Evolutionary conservation across 2,888 invertebrate genomes (phyloP).

Genomic region (Salpingus planirostris): DNA sequence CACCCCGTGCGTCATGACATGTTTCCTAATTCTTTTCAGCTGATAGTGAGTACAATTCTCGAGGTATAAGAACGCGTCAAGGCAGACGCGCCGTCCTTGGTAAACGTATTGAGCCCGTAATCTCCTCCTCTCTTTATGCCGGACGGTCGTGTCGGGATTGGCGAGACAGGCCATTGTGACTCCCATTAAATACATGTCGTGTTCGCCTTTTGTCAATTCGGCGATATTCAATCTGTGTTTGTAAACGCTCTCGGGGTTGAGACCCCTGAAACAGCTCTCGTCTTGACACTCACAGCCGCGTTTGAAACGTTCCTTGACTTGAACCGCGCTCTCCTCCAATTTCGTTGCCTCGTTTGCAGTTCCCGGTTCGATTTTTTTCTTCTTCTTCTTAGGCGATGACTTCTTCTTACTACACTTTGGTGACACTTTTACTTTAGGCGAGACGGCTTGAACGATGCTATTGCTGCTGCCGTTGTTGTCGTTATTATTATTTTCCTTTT

Average conservation of each 20-base stretch:
- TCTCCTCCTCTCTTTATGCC: conserved; percentile 64
- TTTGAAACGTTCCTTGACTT: conserved; percentile 60
- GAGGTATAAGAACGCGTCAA: conserved; percentile 69
- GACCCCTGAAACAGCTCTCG: conserved; percentile 63
- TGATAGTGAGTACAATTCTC: conserved; percentile 76
- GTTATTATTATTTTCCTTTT: conserved; percentile 15
- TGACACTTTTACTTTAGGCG: conserved; percentile 35
- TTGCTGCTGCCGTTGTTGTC: conserved; percentile 7
- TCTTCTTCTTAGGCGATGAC: conserved; percentile 43
- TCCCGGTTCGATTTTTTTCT: conserved; percentile 41
- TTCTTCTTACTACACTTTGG: conserved; percentile 39
- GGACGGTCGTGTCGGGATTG: conserved; percentile 61
- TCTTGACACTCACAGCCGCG: conserved; percentile 71
- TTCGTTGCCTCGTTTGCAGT: conserved; percentile 51
- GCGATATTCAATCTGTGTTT: conserved; percentile 69
- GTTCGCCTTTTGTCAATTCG: conserved; percentile 70
- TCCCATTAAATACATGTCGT: conserved; percentile 81
- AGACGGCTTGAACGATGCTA: not conserved
- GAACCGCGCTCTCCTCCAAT: conserved; percentile 59
- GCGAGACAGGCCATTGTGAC: conserved; percentile 73
- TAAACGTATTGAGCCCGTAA: conserved; percentile 68
- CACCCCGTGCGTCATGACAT: conserved; percentile 70
- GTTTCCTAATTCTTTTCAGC: conserved; percentile 66
- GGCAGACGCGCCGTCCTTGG: conserved; percentile 66
- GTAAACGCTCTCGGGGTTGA: conserved; percentile 67